A percentile compares a stretch with the other conserved stretches of the same genome.
phyloP scores from a whole-genome alignment of 1,140 invertebrate genomes.

The Papilio machaon region DNA sequence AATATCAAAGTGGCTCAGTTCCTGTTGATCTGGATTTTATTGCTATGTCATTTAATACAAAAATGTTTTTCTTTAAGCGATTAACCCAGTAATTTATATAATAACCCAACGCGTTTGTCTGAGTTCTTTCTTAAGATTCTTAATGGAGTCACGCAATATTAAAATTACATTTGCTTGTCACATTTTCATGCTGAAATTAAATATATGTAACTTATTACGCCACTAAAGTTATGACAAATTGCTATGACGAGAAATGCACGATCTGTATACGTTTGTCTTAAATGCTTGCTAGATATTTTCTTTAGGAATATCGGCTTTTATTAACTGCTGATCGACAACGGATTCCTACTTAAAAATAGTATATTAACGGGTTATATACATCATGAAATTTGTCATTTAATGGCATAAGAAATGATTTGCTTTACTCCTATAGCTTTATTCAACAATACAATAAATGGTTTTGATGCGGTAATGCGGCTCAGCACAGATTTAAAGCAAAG shows the following conservation, averaged over 20 bases:
- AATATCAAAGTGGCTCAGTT: constrained; percentile 13
- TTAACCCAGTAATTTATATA: constrained; percentile 38
- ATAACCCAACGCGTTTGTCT: constrained; percentile 19
- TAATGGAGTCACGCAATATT: constrained; percentile 33
- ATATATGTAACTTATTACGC: constrained; percentile 19
- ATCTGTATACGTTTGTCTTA: background rate
- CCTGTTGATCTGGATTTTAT: constrained; percentile 10
- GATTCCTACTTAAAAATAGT: background rate
- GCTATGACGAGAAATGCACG: background rate
- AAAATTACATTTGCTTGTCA: constrained; percentile 27
- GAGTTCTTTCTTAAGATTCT: constrained; percentile 22
- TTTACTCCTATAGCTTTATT: too few relatives aligned
- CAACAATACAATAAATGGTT: too few relatives aligned
- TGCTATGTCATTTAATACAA: background rate
- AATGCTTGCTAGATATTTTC: background rate
- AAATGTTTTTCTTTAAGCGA: constrained; percentile 12
- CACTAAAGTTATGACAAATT: background rate
- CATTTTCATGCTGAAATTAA: constrained; percentile 25
- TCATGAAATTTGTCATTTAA: too few relatives aligned
- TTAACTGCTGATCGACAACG: background rate
- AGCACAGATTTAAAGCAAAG: too few relatives aligned
- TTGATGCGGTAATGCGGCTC: too few relatives aligned
- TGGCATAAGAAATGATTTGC: too few relatives aligned
- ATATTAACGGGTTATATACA: too few relatives aligned
- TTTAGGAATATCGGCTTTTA: background rate